phyloP scores from a whole-genome alignment of 2,797 vertebrate species.

The Pantherophis vulpinus region DNA sequence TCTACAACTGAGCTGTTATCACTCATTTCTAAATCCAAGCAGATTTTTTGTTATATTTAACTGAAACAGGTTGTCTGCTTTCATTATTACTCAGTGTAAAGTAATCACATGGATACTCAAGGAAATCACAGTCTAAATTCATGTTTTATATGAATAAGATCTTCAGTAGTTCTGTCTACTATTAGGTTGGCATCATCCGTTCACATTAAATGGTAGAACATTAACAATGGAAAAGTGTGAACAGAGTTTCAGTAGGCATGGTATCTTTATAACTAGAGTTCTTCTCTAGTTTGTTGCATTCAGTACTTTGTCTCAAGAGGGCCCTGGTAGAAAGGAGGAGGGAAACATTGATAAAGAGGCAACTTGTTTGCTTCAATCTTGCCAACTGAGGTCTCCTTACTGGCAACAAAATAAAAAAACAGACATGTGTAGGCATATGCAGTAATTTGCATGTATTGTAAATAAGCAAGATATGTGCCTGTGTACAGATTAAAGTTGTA shows the following conservation, averaged over 20 bases:
- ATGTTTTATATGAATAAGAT: background rate
- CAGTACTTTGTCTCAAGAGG: background rate
- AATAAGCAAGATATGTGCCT: background rate
- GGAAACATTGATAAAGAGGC: background rate
- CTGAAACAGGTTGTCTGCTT: background rate
- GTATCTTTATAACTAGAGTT: background rate
- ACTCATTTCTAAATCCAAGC: background rate
- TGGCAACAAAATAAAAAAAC: background rate
- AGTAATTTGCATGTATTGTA: background rate
- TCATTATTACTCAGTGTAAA: background rate
- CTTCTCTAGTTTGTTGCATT: background rate
- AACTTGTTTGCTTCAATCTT: background rate
- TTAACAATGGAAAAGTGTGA: background rate
- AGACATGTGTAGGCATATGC: conserved; percentile 1
- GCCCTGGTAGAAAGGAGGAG: background rate
- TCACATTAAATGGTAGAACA: background rate
- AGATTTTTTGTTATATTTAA: background rate
- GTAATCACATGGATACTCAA: background rate
- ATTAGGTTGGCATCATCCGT: background rate
- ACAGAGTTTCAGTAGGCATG: background rate
- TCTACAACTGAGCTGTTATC: background rate
- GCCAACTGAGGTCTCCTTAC: background rate
- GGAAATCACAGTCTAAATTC: background rate
- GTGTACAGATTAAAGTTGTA: background rate
- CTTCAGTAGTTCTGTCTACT: background rate